These are phyloP conservation scores for Ormyrus labotus DNA, from an alignment of 2,888 invertebrate genomes.

Conservation along the genomic window DNA sequence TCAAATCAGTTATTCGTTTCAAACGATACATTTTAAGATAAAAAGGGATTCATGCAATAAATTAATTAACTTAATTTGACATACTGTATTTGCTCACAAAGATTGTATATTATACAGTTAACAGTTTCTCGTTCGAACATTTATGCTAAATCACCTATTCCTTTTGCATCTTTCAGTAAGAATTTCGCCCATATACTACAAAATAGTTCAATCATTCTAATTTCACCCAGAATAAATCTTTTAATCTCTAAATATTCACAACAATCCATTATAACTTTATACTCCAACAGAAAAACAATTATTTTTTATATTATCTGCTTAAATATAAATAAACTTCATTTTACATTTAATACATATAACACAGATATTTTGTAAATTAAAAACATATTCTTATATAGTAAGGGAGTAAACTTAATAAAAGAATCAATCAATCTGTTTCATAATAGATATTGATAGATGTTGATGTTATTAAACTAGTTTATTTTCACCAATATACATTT, in stretches of 20 bases:
- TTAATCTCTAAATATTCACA: conserved; percentile 11
- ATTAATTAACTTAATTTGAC: conserved; percentile 26
- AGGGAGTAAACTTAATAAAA: too few relatives aligned
- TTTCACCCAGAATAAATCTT: conserved; percentile 11
- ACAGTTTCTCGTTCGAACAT: background rate
- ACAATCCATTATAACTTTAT: conserved; percentile 9
- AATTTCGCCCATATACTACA: conserved; percentile 30
- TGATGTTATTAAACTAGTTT: too few relatives aligned
- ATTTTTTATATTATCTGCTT: background rate
- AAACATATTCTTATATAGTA: too few relatives aligned
- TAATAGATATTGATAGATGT: too few relatives aligned
- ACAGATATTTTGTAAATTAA: too few relatives aligned
- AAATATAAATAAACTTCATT: background rate
- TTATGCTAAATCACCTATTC: conserved; percentile 22
- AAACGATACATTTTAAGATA: too few relatives aligned
- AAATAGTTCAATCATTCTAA: conserved; percentile 36
- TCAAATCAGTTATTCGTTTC: too few relatives aligned
- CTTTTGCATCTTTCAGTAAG: conserved; percentile 11
- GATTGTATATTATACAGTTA: conserved; percentile 44
- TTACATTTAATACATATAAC: too few relatives aligned
- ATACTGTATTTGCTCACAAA: conserved; percentile 48
- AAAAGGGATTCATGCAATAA: background rate
- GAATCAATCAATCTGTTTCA: too few relatives aligned
- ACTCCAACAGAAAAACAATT: too few relatives aligned
- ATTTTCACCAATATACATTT: background rate